phyloP scores from a whole-genome alignment of 1,140 invertebrate species.

The Cherax destructor region DNA sequence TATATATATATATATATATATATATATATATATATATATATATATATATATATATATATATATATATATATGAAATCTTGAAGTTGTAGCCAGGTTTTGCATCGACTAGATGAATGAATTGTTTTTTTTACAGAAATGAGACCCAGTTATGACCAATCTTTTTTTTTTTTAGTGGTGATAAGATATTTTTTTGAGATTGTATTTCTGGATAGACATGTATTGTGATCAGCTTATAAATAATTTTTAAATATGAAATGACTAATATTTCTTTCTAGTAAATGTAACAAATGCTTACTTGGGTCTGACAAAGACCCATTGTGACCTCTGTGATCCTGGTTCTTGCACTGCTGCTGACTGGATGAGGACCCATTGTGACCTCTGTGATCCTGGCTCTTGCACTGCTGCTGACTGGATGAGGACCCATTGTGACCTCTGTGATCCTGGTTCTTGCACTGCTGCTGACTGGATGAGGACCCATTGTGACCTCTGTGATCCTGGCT shows the following conservation, averaged over 20 bases:
- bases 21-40: constrained; percentile 49
- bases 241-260: not conserved
- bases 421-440: not conserved
- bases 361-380: too few relatives aligned
- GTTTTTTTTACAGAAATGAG: constrained; percentile 15
- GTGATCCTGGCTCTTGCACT: not conserved
- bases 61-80: constrained; percentile 1
- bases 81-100: too few relatives aligned
- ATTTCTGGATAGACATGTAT: too few relatives aligned
- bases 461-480: not conserved
- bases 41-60: constrained; percentile 49
- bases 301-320: not conserved
- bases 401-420: not conserved
- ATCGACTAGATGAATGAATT: not conserved
- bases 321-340: not conserved
- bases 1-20: constrained; percentile 51
- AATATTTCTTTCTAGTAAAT: not conserved
- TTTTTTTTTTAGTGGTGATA: too few relatives aligned
- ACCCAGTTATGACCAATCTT: not conserved
- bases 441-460: not conserved
- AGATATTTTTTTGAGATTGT: too few relatives aligned
- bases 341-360: not conserved
- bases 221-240: too few relatives aligned
- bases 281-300: not conserved
- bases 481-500: not conserved